These are phyloP conservation scores for Murina feae DNA, from an alignment of 2,113 vertebrate genomes.

Conservation along the genomic window DNA sequence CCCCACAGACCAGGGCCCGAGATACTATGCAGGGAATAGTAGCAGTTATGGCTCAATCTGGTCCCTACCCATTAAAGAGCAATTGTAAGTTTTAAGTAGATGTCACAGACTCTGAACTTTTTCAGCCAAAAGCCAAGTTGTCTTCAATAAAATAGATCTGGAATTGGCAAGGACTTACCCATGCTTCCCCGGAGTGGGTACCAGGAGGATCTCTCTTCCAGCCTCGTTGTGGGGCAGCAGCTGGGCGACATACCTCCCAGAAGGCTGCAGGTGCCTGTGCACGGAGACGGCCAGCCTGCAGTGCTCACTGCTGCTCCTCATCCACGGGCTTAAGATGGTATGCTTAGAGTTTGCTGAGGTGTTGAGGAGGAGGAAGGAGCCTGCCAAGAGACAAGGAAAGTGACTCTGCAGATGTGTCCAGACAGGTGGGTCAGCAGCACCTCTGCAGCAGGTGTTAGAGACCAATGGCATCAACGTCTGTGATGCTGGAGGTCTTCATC, in stretches of 20 bases:
- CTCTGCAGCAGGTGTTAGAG: not conserved
- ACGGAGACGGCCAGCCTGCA: constrained; percentile 91
- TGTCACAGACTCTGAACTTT: constrained; percentile 17
- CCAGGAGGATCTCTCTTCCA: constrained; percentile 75
- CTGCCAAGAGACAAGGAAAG: constrained; percentile 76
- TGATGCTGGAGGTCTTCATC: not conserved
- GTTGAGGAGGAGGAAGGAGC: constrained; percentile 92
- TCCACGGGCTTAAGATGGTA: constrained; percentile 93
- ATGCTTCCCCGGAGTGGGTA: constrained; percentile 72
- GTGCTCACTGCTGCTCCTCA: constrained; percentile 84
- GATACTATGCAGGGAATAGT: not conserved
- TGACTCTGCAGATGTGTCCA: not conserved
- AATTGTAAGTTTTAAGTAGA: constrained; percentile 46
- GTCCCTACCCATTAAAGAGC: constrained; percentile 1
- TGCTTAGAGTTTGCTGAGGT: constrained; percentile 83
- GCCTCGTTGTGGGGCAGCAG: constrained; percentile 81
- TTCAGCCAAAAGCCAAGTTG: constrained; percentile 4
- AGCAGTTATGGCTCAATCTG: constrained; percentile 41
- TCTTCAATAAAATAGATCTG: not conserved
- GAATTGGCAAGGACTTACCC: constrained; percentile 77
- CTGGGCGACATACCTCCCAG: constrained; percentile 87
- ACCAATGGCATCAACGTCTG: rapidly evolving
- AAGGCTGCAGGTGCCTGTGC: constrained; percentile 87
- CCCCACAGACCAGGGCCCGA: not conserved
- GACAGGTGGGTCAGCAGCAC: not conserved